Evolutionary conservation across 2,888 invertebrate genomes (phyloP), one percentile per base, ranked within the genome.

Genomic region (Campaea margaritaria): DNA sequence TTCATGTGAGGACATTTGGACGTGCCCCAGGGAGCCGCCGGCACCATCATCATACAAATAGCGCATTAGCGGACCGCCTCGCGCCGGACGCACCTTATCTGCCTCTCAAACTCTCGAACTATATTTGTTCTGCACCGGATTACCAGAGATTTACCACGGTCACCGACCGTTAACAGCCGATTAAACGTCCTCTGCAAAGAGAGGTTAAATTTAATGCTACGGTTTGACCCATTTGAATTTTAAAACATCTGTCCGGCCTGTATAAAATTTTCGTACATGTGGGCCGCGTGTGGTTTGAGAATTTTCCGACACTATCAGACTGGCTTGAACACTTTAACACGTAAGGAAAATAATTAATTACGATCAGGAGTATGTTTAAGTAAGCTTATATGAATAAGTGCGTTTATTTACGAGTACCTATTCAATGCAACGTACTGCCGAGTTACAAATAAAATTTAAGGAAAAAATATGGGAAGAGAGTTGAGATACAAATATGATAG

Each of bases 101-200:
- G 78, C 85, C 82, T 84, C 85, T 88, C 84, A 86, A 89, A 85
- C 82, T 84, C 85, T 88, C 84, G 31, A 86, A 89, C 91, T 91
- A 89, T 92, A 91, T 92, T 91, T 92, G 91, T 86, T 88, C 88
- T 88, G 80, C 81, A 66, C 79, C 80, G 89, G 89, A 91, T 91
- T 88, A 90, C 85, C 79, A 78, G 81, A 90, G 91, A 91, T 91
- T 91, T 91, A 91, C 85, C 89, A 89, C 88, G 90, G 87, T 83
- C 85, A 81, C 82, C 78, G 78, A 68, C 75, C 82, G 84, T 88
- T 92, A 89, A 89, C 86, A 82, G 75, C 79, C 87, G 83, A 90
- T 91, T 90, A 87, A 74, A 75, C 76, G 89, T 86, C 91, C 91
- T 90, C 80, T 87, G 82, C 83, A 91, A 91, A 91, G 88, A 88